Evolutionary conservation across 2,113 vertebrate genomes (phyloP).

Genomic region (Dunckerocampus dactyliophorus): DNA sequence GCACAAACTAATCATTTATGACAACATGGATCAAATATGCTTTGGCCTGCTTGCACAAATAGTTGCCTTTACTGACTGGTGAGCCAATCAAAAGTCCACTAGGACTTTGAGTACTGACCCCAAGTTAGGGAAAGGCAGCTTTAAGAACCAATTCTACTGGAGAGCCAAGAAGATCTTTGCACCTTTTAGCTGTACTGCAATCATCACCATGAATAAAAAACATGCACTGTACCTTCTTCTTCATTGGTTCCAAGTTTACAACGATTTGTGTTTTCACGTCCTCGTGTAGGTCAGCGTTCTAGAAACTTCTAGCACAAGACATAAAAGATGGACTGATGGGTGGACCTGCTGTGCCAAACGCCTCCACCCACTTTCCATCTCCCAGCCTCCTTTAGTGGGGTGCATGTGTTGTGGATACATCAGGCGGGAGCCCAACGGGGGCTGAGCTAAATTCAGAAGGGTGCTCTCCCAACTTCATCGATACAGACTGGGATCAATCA

Average conservation of each 20-base stretch:
- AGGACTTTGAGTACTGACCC: too few relatives aligned
- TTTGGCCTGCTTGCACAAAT: too few relatives aligned
- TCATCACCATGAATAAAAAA: too few relatives aligned
- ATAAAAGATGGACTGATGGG: slow-evolving; percentile 40
- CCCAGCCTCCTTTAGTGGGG: slow-evolving; percentile 24
- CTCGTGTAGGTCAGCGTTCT: slow-evolving; percentile 43
- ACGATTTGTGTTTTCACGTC: slow-evolving; percentile 4
- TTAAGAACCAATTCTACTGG: too few relatives aligned
- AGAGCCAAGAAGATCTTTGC: too few relatives aligned
- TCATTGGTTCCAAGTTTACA: not conserved
- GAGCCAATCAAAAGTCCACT: too few relatives aligned
- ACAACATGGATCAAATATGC: too few relatives aligned
- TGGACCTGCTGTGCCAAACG: slow-evolving; percentile 10
- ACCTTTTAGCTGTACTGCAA: too few relatives aligned
- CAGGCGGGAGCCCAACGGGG: slow-evolving; percentile 12
- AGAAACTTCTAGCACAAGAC: slow-evolving; percentile 38
- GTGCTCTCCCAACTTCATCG: slow-evolving; percentile 62
- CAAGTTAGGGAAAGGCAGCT: too few relatives aligned
- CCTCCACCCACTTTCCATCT: slow-evolving; percentile 39
- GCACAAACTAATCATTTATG: too few relatives aligned
- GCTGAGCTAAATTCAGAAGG: slow-evolving; percentile 59
- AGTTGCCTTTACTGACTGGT: too few relatives aligned
- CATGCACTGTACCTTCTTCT: too few relatives aligned
- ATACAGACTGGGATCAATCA: slow-evolving; percentile 45
- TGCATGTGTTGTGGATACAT: slow-evolving; percentile 39